Percentiles rank a stretch among this genome's conserved stretches.
Conservation (phyloP, 64 coral and sea anemone species). For the Montipora cactus region DNA sequence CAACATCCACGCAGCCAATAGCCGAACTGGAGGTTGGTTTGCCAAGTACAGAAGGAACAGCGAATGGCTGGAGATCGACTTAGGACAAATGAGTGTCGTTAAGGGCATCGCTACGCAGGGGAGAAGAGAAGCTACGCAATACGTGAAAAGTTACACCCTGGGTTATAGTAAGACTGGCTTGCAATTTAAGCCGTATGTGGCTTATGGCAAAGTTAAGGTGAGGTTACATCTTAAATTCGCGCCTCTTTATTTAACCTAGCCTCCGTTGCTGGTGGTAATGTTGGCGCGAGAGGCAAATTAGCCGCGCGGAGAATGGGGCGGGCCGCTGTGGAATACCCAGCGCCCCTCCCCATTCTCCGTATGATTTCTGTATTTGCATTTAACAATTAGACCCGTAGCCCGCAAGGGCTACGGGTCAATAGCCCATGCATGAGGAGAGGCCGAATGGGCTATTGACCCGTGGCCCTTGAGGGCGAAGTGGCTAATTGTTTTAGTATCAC, state of each 20-base stretch:
- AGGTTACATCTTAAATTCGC: not conserved
- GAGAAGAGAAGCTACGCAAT: constrained; percentile 77
- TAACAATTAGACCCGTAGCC: no score
- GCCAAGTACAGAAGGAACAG: constrained; percentile 52
- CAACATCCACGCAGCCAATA: constrained; percentile 57
- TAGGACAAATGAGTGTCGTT: constrained; percentile 50
- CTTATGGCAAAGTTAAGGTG: constrained; percentile 85
- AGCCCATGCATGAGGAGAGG: no score
- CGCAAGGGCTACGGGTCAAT: no score
- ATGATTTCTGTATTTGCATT: no score
- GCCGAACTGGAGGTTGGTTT: constrained; percentile 78
- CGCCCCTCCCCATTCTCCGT: no score
- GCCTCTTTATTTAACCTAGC: not conserved
- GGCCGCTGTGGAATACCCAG: no score
- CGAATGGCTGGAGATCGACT: constrained; percentile 82
- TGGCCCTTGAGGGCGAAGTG: no score
- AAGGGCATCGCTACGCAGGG: constrained; percentile 92
- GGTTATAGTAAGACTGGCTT: constrained; percentile 61
- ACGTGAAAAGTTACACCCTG: constrained; percentile 73
- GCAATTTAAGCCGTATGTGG: constrained; percentile 71
- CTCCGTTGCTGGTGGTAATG: not conserved
- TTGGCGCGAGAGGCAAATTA: no score
- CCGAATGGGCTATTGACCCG: no score
- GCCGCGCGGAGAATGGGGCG: no score
- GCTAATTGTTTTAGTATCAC: no score